phyloP scores from a whole-genome alignment of 2,113 vertebrate genomes.

The Hippopotamus amphibius region DNA sequence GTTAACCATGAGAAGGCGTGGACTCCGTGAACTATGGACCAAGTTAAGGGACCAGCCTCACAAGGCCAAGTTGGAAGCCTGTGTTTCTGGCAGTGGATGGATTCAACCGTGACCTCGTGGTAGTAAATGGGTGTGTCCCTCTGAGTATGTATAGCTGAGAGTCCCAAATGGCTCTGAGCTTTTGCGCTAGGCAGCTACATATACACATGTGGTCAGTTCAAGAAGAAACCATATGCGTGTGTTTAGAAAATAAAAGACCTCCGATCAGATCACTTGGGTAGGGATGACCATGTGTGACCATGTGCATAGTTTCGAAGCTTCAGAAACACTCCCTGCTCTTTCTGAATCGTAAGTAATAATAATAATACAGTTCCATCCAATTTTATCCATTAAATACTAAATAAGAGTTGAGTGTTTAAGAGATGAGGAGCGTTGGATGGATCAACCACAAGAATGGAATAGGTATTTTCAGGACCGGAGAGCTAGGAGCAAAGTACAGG shows the following conservation, averaged over 20 bases:
- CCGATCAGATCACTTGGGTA: background rate
- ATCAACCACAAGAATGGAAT: background rate
- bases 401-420: background rate
- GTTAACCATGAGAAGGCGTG: background rate
- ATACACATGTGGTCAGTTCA: fast-evolving
- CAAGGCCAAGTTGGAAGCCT: background rate
- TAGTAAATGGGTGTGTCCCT: background rate
- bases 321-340: background rate
- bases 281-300: background rate
- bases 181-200: background rate
- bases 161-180: background rate
- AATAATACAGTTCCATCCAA: background rate
- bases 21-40: background rate
- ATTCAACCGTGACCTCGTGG: background rate
- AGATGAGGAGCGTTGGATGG: background rate
- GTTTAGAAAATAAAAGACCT: background rate
- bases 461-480: background rate
- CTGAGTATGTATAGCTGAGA: background rate
- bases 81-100: background rate
- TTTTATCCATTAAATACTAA: background rate
- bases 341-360: background rate
- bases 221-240: background rate
- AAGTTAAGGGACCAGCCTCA: background rate
- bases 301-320: background rate
- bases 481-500: background rate